These are phyloP conservation scores for Brachypodius melanocephalos DNA, from an alignment of 2,113 vertebrate genomes.

Conservation along the genomic window DNA sequence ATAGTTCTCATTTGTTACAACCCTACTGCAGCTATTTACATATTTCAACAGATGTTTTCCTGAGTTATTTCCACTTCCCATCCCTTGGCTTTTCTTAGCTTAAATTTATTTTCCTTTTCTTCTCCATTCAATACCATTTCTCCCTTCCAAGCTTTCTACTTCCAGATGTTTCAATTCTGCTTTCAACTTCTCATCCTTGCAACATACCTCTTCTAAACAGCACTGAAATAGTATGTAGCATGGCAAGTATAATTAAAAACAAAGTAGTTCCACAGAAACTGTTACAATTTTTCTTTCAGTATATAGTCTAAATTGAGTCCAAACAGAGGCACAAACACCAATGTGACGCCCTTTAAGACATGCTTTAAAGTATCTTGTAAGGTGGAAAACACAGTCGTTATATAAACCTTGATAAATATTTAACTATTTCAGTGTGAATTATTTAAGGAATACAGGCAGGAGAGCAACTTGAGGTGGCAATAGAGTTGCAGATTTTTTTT, in stretches of 20 bases:
- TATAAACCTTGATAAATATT: background rate
- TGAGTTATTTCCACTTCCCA: background rate
- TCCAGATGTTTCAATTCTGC: background rate
- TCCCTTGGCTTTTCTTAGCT: background rate
- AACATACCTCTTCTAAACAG: background rate
- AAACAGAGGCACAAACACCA: background rate
- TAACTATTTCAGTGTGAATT: background rate
- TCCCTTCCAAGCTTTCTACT: background rate
- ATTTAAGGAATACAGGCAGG: background rate
- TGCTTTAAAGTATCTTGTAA: background rate
- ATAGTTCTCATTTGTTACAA: background rate
- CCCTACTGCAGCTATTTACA: background rate
- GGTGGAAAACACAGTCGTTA: background rate
- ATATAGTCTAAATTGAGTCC: background rate
- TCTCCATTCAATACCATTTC: background rate
- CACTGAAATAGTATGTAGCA: background rate
- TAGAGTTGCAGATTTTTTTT: background rate
- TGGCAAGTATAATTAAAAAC: background rate
- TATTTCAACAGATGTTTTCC: background rate
- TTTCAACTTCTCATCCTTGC: background rate
- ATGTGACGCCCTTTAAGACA: background rate
- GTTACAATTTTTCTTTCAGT: background rate
- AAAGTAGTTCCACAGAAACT: background rate
- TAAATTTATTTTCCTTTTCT: conserved; percentile 3
- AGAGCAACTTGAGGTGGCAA: background rate